Evolutionary conservation across 2,113 vertebrate species (phyloP).

Genomic region (Furnarius figulus): DNA sequence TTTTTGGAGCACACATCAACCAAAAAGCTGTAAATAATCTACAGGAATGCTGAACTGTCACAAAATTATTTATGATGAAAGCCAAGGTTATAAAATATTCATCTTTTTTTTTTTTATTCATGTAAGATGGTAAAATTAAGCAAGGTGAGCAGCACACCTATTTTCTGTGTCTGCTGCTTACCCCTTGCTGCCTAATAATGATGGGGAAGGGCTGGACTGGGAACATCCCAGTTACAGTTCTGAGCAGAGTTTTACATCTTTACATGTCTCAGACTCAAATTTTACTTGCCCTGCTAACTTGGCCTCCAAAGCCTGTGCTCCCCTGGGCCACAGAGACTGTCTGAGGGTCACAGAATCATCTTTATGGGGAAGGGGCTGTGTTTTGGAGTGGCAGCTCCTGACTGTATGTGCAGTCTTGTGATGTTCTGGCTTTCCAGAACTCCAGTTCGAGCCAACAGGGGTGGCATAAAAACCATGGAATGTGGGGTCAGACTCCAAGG

Average conservation of each 20-base stretch:
- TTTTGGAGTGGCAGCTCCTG: background rate
- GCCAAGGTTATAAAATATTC: constrained; percentile 74
- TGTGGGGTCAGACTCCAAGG: background rate
- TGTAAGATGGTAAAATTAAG: constrained; percentile 65
- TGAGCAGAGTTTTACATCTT: background rate
- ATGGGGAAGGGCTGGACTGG: background rate
- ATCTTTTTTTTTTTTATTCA: constrained; percentile 57
- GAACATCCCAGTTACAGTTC: background rate
- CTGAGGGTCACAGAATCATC: background rate
- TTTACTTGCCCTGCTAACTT: background rate
- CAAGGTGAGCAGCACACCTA: constrained; percentile 41
- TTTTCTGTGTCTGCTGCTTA: constrained; percentile 35
- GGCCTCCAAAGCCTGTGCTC: background rate
- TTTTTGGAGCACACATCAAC: constrained; percentile 63
- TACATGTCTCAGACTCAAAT: background rate
- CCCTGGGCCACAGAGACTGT: background rate
- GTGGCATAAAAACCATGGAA: rapidly evolving
- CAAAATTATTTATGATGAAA: constrained; percentile 76
- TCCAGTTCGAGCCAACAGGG: rapidly evolving
- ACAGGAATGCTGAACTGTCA: constrained; percentile 70
- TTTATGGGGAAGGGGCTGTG: rapidly evolving
- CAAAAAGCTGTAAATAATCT: constrained; percentile 72
- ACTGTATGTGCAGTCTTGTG: background rate
- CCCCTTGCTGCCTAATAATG: background rate
- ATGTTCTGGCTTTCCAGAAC: background rate